These are phyloP conservation scores for Nyctalus aviator DNA, from an alignment of 2,797 vertebrate species.

Conservation along the genomic window DNA sequence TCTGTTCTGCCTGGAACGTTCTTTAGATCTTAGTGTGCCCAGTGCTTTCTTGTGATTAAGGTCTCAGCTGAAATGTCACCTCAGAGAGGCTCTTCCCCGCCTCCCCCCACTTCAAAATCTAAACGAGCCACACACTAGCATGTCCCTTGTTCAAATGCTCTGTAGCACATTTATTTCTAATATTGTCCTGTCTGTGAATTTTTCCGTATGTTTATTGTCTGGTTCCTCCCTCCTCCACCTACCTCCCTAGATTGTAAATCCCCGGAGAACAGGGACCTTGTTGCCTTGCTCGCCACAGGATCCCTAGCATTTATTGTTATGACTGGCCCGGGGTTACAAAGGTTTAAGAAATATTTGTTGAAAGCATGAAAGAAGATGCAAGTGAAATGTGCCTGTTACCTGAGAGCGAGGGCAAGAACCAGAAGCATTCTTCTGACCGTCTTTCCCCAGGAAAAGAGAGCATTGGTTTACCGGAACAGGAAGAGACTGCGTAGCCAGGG, in stretches of 20 bases:
- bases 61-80: slow-evolving; percentile 15
- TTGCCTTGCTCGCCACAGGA: background rate
- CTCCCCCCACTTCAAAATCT: background rate
- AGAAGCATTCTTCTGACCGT: background rate
- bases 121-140: background rate
- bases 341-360: background rate
- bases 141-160: background rate
- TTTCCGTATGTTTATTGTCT: background rate
- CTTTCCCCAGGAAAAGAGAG: background rate
- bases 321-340: background rate
- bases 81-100: background rate
- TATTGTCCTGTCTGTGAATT: background rate
- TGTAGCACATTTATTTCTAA: background rate
- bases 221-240: background rate
- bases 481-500: background rate
- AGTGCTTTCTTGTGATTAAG: slow-evolving; percentile 40
- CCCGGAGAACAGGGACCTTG: background rate
- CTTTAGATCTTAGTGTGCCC: slow-evolving; percentile 52
- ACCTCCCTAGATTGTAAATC: background rate
- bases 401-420: background rate
- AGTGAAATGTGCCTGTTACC: background rate
- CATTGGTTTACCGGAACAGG: background rate
- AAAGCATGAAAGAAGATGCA: background rate
- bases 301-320: background rate
- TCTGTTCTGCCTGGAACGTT: slow-evolving; percentile 49